Conservation (phyloP, 2,888 invertebrate species). For the Xestia xanthographa region DNA sequence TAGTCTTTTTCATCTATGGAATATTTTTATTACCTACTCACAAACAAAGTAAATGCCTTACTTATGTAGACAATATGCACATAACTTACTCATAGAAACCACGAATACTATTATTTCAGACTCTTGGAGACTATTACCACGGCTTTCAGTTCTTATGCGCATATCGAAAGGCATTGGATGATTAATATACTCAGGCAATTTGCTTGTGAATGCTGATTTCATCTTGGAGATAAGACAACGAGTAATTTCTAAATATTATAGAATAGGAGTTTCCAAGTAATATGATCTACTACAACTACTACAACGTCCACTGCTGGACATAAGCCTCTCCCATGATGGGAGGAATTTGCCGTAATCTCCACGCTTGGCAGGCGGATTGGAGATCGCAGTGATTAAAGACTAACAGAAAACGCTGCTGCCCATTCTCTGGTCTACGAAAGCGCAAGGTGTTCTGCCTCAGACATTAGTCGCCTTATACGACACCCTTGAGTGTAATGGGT, state of each 20-base stretch:
- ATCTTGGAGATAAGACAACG: background rate
- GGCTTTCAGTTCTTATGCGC: conserved; percentile 28
- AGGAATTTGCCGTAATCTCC: no score
- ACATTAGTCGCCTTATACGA: no score
- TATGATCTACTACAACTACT: no score
- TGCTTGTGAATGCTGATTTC: background rate
- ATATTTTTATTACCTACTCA: background rate
- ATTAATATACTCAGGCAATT: conserved; percentile 7
- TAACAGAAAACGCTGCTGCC: no score
- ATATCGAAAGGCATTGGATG: conserved; percentile 38
- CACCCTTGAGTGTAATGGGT: no score
- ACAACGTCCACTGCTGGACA: no score
- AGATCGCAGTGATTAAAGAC: no score
- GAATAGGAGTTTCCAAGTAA: background rate
- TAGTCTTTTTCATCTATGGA: no score
- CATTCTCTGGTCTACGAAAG: no score
- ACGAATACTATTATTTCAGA: conserved; percentile 14
- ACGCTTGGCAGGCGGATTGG: no score
- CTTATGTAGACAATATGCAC: conserved; percentile 5
- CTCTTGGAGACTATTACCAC: background rate
- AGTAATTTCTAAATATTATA: background rate
- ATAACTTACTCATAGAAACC: conserved; percentile 17
- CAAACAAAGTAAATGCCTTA: conserved; percentile 11
- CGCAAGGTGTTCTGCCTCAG: no score
- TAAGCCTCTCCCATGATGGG: no score